A percentile compares a stretch with the other conserved stretches of the same genome.
phyloP scores from a whole-genome alignment of 2,888 invertebrate species.

The Archips xylosteana region DNA sequence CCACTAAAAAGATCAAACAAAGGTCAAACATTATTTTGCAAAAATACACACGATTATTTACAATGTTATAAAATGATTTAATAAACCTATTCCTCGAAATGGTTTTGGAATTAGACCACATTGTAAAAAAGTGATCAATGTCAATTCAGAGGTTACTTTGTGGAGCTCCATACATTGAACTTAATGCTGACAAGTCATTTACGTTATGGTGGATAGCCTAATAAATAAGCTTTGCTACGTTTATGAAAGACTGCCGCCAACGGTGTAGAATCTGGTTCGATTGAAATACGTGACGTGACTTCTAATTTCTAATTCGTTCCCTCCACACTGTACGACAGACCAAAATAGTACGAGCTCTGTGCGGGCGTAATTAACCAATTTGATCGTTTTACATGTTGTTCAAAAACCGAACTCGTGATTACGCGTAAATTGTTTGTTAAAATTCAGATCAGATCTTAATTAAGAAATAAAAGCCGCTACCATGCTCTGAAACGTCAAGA shows the following conservation, averaged over 20 bases:
- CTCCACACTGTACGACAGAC: slow-evolving; percentile 39
- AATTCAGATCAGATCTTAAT: slow-evolving; percentile 1
- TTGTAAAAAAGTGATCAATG: no score
- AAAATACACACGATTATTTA: no score
- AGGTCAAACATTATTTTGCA: no score
- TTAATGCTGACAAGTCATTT: not conserved
- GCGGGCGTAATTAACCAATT: slow-evolving; percentile 59
- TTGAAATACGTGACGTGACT: slow-evolving; percentile 77
- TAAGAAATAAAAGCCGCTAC: not conserved
- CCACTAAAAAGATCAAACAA: no score
- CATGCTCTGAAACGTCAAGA: no score
- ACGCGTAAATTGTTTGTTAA: slow-evolving; percentile 1
- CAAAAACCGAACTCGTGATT: not conserved
- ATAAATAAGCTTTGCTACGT: slow-evolving; percentile 14
- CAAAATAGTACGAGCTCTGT: slow-evolving; percentile 55
- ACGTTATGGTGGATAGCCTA: not conserved
- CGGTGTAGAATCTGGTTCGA: slow-evolving; percentile 63
- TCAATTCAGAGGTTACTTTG: no score
- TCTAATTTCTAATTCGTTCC: slow-evolving; percentile 59
- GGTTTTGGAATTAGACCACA: no score
- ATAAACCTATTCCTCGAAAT: no score
- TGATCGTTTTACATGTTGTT: slow-evolving; percentile 50
- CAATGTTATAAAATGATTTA: no score
- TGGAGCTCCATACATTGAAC: not conserved
- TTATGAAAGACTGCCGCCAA: slow-evolving; percentile 21